These are phyloP conservation scores for Brachylomia viminalis DNA, from an alignment of 2,888 invertebrate genomes.

Conservation along the genomic window DNA sequence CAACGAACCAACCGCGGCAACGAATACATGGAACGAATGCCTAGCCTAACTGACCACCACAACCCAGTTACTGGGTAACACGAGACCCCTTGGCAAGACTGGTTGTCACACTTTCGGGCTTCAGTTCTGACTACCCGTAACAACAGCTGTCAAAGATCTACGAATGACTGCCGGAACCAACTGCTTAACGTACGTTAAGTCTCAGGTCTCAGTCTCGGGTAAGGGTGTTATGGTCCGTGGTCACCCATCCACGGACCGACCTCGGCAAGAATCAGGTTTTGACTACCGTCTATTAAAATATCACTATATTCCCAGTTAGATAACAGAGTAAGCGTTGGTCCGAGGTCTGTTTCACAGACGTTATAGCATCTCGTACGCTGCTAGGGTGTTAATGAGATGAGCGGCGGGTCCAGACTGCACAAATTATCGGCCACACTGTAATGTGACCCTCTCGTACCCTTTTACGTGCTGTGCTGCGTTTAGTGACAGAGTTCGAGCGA, in stretches of 20 bases:
- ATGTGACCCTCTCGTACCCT: conserved; percentile 82
- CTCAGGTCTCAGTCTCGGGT: too few relatives aligned
- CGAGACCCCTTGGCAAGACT: too few relatives aligned
- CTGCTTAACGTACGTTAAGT: not conserved
- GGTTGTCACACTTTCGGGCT: too few relatives aligned
- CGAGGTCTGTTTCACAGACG: conserved; percentile 41
- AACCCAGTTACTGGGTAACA: too few relatives aligned
- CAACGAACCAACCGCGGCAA: too few relatives aligned
- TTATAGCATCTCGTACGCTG: conserved; percentile 64
- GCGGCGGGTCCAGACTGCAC: conserved; percentile 76
- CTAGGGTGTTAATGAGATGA: conserved; percentile 78
- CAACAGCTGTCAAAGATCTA: not conserved
- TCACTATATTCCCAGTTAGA: conserved; percentile 10
- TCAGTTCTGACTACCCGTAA: not conserved
- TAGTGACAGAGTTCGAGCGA: conserved; percentile 43
- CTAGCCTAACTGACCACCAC: too few relatives aligned
- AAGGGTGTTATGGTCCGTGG: not conserved
- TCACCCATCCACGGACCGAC: not conserved
- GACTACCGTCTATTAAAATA: not conserved
- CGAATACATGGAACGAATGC: too few relatives aligned
- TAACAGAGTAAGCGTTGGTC: conserved; percentile 23
- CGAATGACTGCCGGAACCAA: not conserved
- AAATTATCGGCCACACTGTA: conserved; percentile 83
- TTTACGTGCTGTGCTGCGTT: conserved; percentile 78
- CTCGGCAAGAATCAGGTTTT: not conserved